Conservation (phyloP, 2,888 invertebrate genomes). For the Pimpla rufipes region DNA sequence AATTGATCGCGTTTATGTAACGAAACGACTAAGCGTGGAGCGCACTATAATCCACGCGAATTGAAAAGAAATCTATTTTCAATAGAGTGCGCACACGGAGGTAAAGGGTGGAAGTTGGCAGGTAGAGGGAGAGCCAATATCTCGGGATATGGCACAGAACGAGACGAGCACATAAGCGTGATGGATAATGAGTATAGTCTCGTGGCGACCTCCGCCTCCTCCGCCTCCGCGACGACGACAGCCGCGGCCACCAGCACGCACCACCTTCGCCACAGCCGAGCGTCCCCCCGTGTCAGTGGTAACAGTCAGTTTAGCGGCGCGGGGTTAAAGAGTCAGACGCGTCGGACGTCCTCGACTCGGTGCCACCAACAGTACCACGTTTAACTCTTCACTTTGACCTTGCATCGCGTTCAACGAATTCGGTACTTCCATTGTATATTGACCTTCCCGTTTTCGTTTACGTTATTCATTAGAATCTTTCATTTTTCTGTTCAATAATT, state of each 20-base stretch:
- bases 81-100: not conserved
- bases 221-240: conserved; percentile 60
- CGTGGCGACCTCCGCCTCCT: conserved; percentile 40
- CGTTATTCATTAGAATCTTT: not conserved
- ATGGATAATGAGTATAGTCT: conserved; percentile 48
- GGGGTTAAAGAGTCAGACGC: conserved; percentile 80
- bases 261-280: conserved; percentile 72
- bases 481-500: not conserved
- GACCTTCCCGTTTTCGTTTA: not conserved
- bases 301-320: conserved; percentile 79
- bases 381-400: not conserved
- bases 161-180: conserved; percentile 43
- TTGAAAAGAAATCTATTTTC: conserved; percentile 12
- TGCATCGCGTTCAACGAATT: conserved; percentile 9
- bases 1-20: too few relatives aligned
- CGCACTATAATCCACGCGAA: not conserved
- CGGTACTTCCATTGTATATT: not conserved
- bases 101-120: conserved; percentile 39
- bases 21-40: not conserved
- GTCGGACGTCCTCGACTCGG: conserved; percentile 61
- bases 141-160: conserved; percentile 40
- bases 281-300: conserved; percentile 76
- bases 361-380: not conserved
- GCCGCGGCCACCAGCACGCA: conserved; percentile 63
- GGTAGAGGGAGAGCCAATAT: not conserved